phyloP scores from a whole-genome alignment of 2,113 vertebrate genomes.

The Calyptomena viridis region DNA sequence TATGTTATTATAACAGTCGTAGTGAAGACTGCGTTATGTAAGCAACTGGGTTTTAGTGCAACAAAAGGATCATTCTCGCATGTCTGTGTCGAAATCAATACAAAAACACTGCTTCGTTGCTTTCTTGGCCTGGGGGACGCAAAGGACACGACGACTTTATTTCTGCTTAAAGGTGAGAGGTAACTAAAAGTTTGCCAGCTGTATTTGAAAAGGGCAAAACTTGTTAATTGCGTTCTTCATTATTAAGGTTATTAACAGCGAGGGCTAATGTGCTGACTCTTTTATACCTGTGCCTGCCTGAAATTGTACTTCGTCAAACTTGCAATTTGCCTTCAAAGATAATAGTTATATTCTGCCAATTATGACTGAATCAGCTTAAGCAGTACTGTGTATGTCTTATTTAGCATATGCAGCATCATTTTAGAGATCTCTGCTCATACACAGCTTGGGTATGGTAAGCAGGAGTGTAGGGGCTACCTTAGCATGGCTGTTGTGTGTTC shows the following conservation, averaged over 20 bases:
- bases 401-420: background rate
- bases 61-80: background rate
- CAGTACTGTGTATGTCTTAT: background rate
- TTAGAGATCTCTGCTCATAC: background rate
- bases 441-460: background rate
- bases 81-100: background rate
- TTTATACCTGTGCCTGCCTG: background rate
- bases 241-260: background rate
- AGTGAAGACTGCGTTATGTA: background rate
- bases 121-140: background rate
- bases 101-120: background rate
- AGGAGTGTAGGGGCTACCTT: background rate
- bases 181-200: background rate
- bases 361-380: background rate
- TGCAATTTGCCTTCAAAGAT: background rate
- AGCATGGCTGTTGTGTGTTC: background rate
- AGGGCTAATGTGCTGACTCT: background rate
- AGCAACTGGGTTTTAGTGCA: background rate
- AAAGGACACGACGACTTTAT: background rate
- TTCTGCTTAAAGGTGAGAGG: background rate
- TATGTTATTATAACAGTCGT: background rate
- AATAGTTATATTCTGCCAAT: background rate
- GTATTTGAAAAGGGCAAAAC: background rate
- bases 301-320: slow-evolving; percentile 40
- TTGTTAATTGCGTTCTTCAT: background rate